Evolutionary conservation across 1,140 invertebrate genomes (phyloP).

Genomic region (Caligus rogercresseyi): DNA sequence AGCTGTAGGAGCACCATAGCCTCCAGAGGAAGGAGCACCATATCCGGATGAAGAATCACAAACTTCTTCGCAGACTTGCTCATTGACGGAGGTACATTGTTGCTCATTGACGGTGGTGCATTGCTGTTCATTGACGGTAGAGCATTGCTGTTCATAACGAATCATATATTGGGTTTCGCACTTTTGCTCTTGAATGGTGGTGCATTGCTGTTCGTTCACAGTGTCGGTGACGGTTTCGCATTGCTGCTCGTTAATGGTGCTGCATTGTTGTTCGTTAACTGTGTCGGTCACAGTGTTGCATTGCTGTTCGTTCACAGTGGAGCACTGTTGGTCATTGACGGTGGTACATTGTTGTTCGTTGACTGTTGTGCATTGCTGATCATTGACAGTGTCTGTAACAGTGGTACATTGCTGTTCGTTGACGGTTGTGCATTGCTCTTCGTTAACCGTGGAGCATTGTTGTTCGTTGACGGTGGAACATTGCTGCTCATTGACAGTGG

Average conservation of each 20-base stretch:
- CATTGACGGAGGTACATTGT: conserved; percentile 1
- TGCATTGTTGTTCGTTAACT: too few relatives aligned
- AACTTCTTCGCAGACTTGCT: conserved; percentile 7
- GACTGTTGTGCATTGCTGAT: conserved; percentile 13
- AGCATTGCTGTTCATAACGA: conserved; percentile 12
- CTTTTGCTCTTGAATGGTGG: conserved; percentile 2
- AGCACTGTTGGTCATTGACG: conserved; percentile 15
- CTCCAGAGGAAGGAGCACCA: too few relatives aligned
- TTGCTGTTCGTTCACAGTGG: conserved; percentile 11
- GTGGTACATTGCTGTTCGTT: too few relatives aligned
- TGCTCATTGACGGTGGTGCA: too few relatives aligned
- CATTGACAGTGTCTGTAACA: conserved; percentile 16
- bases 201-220: too few relatives aligned
- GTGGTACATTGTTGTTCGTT: conserved; percentile 12
- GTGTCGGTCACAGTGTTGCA: conserved; percentile 4
- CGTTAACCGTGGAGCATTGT: too few relatives aligned
- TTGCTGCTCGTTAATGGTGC: conserved; percentile 12
- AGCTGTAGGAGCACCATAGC: too few relatives aligned
- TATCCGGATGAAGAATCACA: too few relatives aligned
- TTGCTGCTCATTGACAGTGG: too few relatives aligned
- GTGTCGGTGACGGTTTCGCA: conserved; percentile 11
- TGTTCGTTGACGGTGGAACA: too few relatives aligned
- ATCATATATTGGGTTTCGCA: neutral
- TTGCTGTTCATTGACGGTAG: neutral
- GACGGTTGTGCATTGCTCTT: conserved; percentile 8